Evolutionary conservation across 2,113 vertebrate species (phyloP), one percentile per base, ranked within the genome.

Genomic region (Oreamnos americanus): DNA sequence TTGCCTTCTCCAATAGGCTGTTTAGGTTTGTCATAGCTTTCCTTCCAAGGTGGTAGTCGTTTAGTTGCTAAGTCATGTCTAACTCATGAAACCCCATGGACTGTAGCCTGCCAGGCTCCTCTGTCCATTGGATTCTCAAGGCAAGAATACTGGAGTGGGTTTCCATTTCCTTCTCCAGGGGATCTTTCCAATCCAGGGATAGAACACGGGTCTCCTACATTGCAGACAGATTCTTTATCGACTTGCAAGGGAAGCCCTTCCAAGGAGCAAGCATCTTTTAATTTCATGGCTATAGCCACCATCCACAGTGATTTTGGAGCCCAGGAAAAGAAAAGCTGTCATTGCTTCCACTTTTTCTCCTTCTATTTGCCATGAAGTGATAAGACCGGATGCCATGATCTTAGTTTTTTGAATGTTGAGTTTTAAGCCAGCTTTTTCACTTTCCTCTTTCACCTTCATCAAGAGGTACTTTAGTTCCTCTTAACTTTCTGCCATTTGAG

Each of bases 141-240:
- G 33, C 64, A 67, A 67, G 64, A 67, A 36, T 5, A 67, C 64
- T 67, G 17, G 64, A 67, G 33, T 67, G 64, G 64, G 64, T 67
- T 67, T 4, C 64, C 17, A 10, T 36, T 67, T 67, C 33, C 64
- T 36, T 36, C 33, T 67, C 33, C 33, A 67, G 33, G 64, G 64
- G 33, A 67, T 67, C 7, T 10, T 67, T 8, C 33, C 64, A 67
- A 67, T 36, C 64, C 16, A 67, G 64, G 16, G 16, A 67, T 67
- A 2, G 8, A n/a, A n/a, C 9, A 67, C 0, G 1, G 8, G 16
- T 67, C 64, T 36, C 33, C 64, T 19, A 4, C 33, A 17, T 21
- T 36, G 64, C 62, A 67, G 62, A n/a, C 16, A 67, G 64, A 67
- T 36, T 67, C 64, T 67, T 36, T 67, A n/a, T 67, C 0, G 33